Evolutionary conservation across 2,888 invertebrate genomes (phyloP), one percentile per base, ranked within the genome.

Genomic region (Sphecodes monilicornis): DNA sequence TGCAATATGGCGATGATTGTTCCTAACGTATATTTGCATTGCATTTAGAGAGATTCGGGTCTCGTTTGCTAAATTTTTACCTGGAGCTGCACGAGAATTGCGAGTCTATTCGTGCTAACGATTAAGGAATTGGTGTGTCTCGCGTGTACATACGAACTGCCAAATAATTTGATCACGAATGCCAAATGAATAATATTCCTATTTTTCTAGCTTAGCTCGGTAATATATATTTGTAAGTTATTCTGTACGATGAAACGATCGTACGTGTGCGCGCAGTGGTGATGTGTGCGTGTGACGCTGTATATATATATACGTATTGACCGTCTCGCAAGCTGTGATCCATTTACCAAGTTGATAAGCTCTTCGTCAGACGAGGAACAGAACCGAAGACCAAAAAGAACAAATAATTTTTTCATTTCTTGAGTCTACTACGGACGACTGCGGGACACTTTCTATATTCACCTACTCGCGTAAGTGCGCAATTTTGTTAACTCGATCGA

Each of bases 171-270:
- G 68, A 87, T 76, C n/a, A 90, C 77, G 76, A 89, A 92, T 91
- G 89, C 93, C 93, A 93, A 93, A 93, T 92, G 86, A 90, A 87
- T 84, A 87, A 89, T 90, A 92, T 92, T 92, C 90, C 91, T 92
- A 90, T 89, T 87, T 84, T 84, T 89, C 69, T 88, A 90, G 89
- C 87, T 81, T 88, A 90, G 89, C 87, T 69, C 74, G 29, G 29
- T 60, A 86, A 88, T 84, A 88, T 13, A 88, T 86, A 86, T 86
- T 68, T 76, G 73, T 86, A 91, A 91, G 90, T 89, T 90, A 90
- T 87, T 86, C 79, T 78, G 50, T 70, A 74, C 71, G n/a, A 39
- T 66, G 29, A 39, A 36, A 68, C 69, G 68, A 69, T 39, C 41
- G 16, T 18, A 54, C 26, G 68, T n/a, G 41, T 72, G 50, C 36